Evolutionary conservation across 2,113 vertebrate genomes (phyloP), one percentile per base, ranked within the genome.

Genomic region (Dipodomys stephensi): DNA sequence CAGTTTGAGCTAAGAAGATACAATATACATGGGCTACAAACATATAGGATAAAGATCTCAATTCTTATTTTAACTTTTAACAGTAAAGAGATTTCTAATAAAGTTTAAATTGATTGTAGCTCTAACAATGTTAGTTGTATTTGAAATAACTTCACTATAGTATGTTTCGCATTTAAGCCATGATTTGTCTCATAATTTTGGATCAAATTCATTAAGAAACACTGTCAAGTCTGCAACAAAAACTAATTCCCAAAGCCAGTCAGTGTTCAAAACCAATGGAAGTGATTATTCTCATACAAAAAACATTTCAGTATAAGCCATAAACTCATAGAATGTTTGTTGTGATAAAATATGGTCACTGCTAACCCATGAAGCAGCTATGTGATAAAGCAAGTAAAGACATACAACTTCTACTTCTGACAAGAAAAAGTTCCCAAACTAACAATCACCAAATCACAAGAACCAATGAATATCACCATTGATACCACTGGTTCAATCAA

Each of bases 41-140:
- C 22, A 7, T 67, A 4, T 76, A 69, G 39, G 25, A 87, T 84
- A 49, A 88, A 84, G 22, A 79, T 57, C 7, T 30, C 6, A 73
- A 23, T 83, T 94, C 30, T 79, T 32, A 71, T 35, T 92, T 93
- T 82, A 80, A 80, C 39, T 90, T 84, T 81, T 18, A 16, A 73
- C 35, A 68, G 57, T 79, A 88, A 22, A 46, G 13, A 84, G 65
- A 49, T 74, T 35, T 62, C 22, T 65, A 60, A 91, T 87, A 74
- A 13, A 86, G 13, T 53, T 64, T 46, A 49, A 74, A 25, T 46
- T 28, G n/a, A 18, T 83, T 88, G 32, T 67, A 4, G 64, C 73
- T 85, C 53, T 65, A 83, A 32, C 32, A 92, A 2, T 57, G 30
- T 69, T 86, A 44, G 28, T 53, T 73, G 23, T 83, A 72, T 80